Percentiles rank a stretch among this genome's conserved stretches.
Evolutionary conservation across 2,888 invertebrate species (phyloP).

Genomic region (Ornithoptera priamus): DNA sequence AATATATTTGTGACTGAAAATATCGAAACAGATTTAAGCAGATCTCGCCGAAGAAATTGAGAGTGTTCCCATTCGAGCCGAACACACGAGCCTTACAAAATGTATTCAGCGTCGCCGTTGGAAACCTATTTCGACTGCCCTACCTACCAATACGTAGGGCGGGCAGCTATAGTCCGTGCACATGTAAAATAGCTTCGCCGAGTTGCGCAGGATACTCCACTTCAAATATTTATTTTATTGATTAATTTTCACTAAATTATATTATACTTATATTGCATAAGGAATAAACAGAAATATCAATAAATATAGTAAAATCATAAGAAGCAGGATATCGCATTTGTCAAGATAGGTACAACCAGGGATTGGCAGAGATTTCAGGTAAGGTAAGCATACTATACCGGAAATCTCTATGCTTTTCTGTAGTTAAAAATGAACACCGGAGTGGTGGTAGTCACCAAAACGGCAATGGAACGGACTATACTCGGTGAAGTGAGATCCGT

Average conservation of each 20-base stretch:
- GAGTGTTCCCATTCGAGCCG: conserved; percentile 58
- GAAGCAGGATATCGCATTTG: too few relatives aligned
- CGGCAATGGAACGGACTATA: too few relatives aligned
- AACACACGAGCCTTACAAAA: conserved; percentile 65
- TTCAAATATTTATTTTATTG: conserved; percentile 29
- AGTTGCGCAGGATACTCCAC: conserved; percentile 58
- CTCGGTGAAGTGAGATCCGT: too few relatives aligned
- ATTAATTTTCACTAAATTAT: neutral
- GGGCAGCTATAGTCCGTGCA: conserved; percentile 75
- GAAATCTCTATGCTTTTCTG: too few relatives aligned
- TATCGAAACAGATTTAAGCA: conserved; percentile 50
- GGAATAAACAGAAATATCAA: too few relatives aligned
- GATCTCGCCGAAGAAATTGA: conserved; percentile 51
- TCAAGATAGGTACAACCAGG: too few relatives aligned
- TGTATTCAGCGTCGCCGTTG: conserved; percentile 71
- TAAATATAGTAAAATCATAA: too few relatives aligned
- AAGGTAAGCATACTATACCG: too few relatives aligned
- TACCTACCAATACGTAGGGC: conserved; percentile 71
- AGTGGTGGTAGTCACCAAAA: too few relatives aligned
- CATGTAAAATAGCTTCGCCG: conserved; percentile 74
- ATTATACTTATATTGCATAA: neutral
- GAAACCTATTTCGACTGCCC: conserved; percentile 71
- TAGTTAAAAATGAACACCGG: too few relatives aligned
- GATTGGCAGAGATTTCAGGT: too few relatives aligned
- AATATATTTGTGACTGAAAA: conserved; percentile 21